Evolutionary conservation across 2,113 vertebrate genomes (phyloP).

Genomic region (Alethe diademata): DNA sequence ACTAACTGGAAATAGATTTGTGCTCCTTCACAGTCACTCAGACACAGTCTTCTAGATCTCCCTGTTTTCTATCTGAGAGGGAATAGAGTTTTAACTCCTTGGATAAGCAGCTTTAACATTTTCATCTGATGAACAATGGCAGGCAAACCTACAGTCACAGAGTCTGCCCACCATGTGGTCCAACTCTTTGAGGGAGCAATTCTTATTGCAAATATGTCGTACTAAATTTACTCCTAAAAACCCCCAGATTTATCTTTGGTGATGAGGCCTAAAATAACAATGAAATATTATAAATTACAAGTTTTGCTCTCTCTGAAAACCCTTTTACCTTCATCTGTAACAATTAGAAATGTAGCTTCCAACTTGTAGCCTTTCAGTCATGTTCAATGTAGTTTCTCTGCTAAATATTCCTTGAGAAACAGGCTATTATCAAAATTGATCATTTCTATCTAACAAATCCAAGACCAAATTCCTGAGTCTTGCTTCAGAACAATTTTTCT

Average conservation of each 20-base stretch:
- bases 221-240: background rate
- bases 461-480: background rate
- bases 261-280: background rate
- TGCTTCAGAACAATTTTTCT: background rate
- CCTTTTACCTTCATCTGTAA: background rate
- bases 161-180: background rate
- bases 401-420: background rate
- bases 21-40: background rate
- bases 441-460: background rate
- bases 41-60: background rate
- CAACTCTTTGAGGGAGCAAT: background rate
- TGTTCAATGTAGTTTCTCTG: background rate
- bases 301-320: background rate
- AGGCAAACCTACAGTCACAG: background rate
- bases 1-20: background rate
- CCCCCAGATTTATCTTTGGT: rapidly evolving
- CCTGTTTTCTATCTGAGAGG: background rate
- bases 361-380: background rate
- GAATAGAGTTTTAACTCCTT: background rate
- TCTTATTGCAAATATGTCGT: background rate
- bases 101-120: background rate
- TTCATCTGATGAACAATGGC: background rate
- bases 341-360: background rate
- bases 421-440: background rate
- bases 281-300: background rate